Conservation (phyloP, 2,113 vertebrate genomes). For the Larimichthys polyactis region DNA sequence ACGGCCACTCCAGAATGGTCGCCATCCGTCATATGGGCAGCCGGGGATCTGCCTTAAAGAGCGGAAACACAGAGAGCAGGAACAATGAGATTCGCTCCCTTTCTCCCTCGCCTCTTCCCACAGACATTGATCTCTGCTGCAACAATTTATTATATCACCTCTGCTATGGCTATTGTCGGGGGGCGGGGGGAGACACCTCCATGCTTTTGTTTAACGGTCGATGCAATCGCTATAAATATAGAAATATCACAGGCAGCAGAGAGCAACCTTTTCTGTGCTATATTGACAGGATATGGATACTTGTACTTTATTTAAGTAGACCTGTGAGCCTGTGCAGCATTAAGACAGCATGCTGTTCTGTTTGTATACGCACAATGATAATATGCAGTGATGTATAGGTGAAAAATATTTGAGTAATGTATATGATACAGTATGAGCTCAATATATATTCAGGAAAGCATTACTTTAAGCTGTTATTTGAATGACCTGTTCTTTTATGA, state of each 20-base stretch:
- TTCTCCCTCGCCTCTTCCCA: conserved; percentile 53
- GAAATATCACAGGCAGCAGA: conserved; percentile 39
- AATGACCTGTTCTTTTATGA: neutral
- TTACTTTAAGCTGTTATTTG: neutral
- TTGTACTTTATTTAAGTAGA: conserved; percentile 16
- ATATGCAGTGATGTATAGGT: neutral
- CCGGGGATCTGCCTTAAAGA: conserved; percentile 86
- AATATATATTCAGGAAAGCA: neutral
- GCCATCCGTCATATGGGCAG: conserved; percentile 90
- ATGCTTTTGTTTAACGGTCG: conserved; percentile 54
- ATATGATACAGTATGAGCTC: neutral
- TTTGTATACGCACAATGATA: neutral
- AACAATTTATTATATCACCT: conserved; percentile 79
- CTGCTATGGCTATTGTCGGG: conserved; percentile 64
- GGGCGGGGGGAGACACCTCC: conserved; percentile 48
- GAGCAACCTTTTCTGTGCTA: conserved; percentile 22
- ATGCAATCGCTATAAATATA: conserved; percentile 60
- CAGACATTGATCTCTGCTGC: conserved; percentile 79
- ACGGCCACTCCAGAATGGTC: conserved; percentile 86
- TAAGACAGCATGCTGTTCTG: neutral
- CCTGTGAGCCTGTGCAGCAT: neutral
- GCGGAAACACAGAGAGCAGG: conserved; percentile 58
- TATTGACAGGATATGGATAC: conserved; percentile 24
- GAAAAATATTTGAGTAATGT: neutral
- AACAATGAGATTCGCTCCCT: conserved; percentile 74